A percentile compares a stretch with the other conserved stretches of the same genome.
Conservation (phyloP, 2,888 invertebrate genomes). For the Maniola hyperantus region DNA sequence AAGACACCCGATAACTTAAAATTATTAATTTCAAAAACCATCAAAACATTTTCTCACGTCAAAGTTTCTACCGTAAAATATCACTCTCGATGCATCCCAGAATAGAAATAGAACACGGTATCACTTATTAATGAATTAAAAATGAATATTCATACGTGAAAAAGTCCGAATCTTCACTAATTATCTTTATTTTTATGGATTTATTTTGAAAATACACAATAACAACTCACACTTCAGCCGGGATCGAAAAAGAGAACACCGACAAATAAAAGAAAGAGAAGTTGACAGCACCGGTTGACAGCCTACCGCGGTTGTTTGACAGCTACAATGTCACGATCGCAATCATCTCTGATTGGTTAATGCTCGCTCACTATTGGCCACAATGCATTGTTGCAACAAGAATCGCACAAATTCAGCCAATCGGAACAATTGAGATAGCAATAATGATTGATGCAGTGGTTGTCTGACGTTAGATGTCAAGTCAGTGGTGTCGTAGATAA, state of each 20-base stretch:
- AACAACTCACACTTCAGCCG: slow-evolving; percentile 79
- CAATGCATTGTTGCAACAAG: too few relatives aligned
- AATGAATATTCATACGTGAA: slow-evolving; percentile 48
- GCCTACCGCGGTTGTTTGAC: too few relatives aligned
- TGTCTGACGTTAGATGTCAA: too few relatives aligned
- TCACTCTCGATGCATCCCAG: background rate
- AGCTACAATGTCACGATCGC: too few relatives aligned
- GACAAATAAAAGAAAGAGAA: too few relatives aligned
- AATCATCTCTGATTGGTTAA: too few relatives aligned
- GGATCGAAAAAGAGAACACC: slow-evolving; percentile 78
- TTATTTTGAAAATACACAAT: slow-evolving; percentile 63
- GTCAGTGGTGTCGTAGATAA: too few relatives aligned
- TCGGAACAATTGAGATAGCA: too few relatives aligned
- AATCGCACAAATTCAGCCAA: too few relatives aligned
- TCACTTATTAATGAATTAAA: slow-evolving; percentile 57
- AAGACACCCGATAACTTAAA: background rate
- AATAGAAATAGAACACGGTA: slow-evolving; percentile 60
- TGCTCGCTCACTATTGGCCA: too few relatives aligned
- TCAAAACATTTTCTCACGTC: slow-evolving; percentile 50
- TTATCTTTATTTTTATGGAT: slow-evolving; percentile 63
- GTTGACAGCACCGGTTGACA: slow-evolving; percentile 49
- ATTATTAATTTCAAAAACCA: background rate
- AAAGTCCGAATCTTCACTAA: slow-evolving; percentile 47
- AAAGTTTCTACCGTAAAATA: slow-evolving; percentile 48
- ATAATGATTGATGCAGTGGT: too few relatives aligned